Evolutionary conservation across 2,113 vertebrate genomes (phyloP).

Genomic region (Lepisosteus osseus): DNA sequence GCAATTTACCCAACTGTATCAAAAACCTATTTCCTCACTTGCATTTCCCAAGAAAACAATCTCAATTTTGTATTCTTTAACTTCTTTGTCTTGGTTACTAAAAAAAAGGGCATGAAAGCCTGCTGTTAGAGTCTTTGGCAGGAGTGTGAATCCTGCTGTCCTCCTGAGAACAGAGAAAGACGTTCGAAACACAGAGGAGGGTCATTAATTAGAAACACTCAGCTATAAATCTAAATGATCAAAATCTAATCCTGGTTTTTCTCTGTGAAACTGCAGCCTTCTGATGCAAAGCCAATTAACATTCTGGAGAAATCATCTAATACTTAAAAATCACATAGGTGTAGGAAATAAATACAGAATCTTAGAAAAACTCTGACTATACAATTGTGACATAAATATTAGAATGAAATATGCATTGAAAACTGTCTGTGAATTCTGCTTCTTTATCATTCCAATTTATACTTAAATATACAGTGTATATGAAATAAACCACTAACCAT

Average conservation of each 20-base stretch:
- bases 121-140: background rate
- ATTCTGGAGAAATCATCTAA: background rate
- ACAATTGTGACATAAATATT: too few species aligned
- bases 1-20: too few species aligned
- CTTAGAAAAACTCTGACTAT: too few species aligned
- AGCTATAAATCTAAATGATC: slow-evolving; percentile 5
- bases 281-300: background rate
- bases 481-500: background rate
- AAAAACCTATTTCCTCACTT: too few species aligned
- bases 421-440: too few species aligned
- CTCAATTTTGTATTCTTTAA: too few species aligned
- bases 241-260: background rate
- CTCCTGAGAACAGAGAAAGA: background rate
- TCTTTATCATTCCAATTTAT: background rate
- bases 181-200: slow-evolving; percentile 1
- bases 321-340: background rate
- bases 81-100: background rate
- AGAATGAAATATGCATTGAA: too few species aligned
- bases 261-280: background rate
- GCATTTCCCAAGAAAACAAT: too few species aligned
- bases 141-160: background rate
- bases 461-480: background rate
- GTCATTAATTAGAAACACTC: slow-evolving; percentile 2
- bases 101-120: background rate
- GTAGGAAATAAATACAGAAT: background rate